Evolutionary conservation across 1,140 invertebrate genomes (phyloP), one percentile per base, ranked within the genome.

Genomic region (Drosophila arawakana): DNA sequence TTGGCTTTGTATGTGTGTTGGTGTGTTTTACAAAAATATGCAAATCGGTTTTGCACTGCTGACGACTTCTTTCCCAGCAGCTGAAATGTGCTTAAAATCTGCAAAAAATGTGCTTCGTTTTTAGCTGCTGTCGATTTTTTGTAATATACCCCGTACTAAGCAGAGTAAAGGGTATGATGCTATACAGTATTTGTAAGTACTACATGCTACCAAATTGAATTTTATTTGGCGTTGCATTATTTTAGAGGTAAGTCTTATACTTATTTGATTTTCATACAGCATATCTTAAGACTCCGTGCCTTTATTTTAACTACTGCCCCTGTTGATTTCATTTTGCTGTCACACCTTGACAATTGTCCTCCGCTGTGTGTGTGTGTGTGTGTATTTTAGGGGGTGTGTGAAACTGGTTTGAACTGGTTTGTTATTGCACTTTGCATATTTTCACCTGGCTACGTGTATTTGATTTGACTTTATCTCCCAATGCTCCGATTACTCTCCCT

Each of bases 61-160:
- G 70, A 85, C 75, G 81, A 85, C 81, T 85, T 85, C 73, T 85
- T 81, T 25, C 44, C 68, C 78, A 80, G 57, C 78, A 89, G 47
- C 78, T 78, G 83, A 89, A 89, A 81, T 84, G 84, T 88, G 84
- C 68, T 84, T 89, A 83, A 88, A 83, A 89, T 88, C 73, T 78
- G 80, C 80, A 84, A 89, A 83, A 88, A 73, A 89, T 89, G 80
- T 80, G 79, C 76, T 89, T 72, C 77, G 73, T 89, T 80, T 84
- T 83, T 83, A 76, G 76, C 69, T 89, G 74, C 80, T 89, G 73
- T 88, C 82, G 76, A 88, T 76, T 75, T 47, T 58, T 30, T 25
- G 0, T 18, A 3, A 3, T 30, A n/a, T 50, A 50, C 52, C 15
- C 30, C 50, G 30, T 25, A 2, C 3, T 25, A 6, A 25, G 11